These are phyloP conservation scores for Gymnoscelis rufifasciata DNA, from an alignment of 2,888 invertebrate species.

Conservation along the genomic window DNA sequence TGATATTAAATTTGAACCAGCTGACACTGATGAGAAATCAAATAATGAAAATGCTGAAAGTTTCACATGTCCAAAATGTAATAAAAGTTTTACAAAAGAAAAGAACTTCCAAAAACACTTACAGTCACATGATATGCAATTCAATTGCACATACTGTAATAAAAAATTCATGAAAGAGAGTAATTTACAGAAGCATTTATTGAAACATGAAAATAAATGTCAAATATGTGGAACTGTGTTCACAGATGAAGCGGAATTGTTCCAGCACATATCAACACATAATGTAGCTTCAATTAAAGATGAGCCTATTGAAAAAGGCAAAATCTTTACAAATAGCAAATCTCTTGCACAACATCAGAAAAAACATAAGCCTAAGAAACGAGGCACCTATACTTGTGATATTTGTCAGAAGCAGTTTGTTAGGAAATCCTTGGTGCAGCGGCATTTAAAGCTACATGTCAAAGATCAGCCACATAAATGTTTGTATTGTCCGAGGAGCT, in stretches of 20 bases:
- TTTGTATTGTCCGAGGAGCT: slow-evolving; percentile 77
- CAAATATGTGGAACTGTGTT: slow-evolving; percentile 34
- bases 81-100: slow-evolving; percentile 63
- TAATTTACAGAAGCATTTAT: slow-evolving; percentile 52
- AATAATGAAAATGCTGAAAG: slow-evolving; percentile 15
- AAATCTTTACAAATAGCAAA: not conserved
- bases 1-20: slow-evolving; percentile 29
- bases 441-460: slow-evolving; percentile 76
- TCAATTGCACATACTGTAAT: slow-evolving; percentile 48
- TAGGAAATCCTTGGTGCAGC: slow-evolving; percentile 55
- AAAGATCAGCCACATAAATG: slow-evolving; percentile 75
- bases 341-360: slow-evolving; percentile 11
- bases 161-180: slow-evolving; percentile 47
- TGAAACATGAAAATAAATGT: slow-evolving; percentile 43
- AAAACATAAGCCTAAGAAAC: slow-evolving; percentile 34
- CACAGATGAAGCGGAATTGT: slow-evolving; percentile 30
- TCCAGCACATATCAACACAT: slow-evolving; percentile 31
- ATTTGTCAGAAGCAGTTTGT: slow-evolving; percentile 66
- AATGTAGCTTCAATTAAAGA: slow-evolving; percentile 7
- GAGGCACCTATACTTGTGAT: slow-evolving; percentile 58
- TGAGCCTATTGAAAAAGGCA: slow-evolving; percentile 1
- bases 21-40: slow-evolving; percentile 17
- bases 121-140: slow-evolving; percentile 50
- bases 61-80: slow-evolving; percentile 60
- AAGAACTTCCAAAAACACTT: slow-evolving; percentile 71